These are phyloP conservation scores for Leptocoma aspasia DNA, from an alignment of 2,113 vertebrate genomes.

Conservation along the genomic window DNA sequence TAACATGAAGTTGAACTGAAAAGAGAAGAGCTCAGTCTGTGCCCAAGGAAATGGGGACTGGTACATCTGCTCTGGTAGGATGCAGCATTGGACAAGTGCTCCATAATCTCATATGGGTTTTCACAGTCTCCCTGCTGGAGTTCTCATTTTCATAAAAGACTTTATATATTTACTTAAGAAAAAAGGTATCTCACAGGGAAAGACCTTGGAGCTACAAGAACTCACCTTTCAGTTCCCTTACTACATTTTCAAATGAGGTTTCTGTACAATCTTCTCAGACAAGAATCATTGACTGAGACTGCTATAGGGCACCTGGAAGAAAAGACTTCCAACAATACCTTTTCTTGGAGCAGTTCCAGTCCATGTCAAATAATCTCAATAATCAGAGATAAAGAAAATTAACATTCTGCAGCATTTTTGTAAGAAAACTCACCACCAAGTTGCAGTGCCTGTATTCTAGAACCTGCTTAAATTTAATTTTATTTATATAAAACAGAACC, in stretches of 20 bases:
- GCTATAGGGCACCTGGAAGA: background rate
- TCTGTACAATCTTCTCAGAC: background rate
- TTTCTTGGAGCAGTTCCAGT: background rate
- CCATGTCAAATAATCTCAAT: background rate
- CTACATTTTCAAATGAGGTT: background rate
- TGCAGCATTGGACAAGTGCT: background rate
- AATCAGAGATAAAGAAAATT: background rate
- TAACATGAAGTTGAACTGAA: background rate
- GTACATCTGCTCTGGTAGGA: background rate
- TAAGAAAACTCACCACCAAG: background rate
- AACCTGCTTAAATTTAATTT: background rate
- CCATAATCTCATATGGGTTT: background rate
- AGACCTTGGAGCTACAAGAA: background rate
- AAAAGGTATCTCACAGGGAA: background rate
- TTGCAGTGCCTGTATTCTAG: background rate
- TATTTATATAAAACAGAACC: background rate
- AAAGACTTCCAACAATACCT: background rate
- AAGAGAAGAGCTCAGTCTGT: background rate
- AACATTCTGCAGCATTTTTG: background rate
- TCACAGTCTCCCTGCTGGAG: background rate
- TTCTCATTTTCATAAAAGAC: background rate
- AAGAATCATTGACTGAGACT: background rate
- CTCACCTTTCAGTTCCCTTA: background rate
- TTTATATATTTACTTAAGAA: background rate
- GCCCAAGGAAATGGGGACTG: background rate